Evolutionary conservation across 2,113 vertebrate species (phyloP).

Genomic region (Mesocricetus auratus): DNA sequence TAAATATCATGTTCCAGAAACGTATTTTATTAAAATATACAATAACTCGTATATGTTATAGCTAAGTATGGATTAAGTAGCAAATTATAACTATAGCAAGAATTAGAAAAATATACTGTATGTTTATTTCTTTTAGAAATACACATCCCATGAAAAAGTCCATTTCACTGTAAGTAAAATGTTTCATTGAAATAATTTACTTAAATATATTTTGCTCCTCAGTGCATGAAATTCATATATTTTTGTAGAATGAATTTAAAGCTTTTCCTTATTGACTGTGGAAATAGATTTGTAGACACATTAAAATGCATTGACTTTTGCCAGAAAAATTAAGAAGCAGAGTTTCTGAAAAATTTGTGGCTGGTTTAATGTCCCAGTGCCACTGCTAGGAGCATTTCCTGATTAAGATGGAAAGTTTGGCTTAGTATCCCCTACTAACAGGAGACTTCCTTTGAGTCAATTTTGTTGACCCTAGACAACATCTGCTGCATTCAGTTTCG

Average conservation of each 20-base stretch:
- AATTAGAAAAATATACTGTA: background rate
- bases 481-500: too few species aligned
- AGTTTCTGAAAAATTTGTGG: background rate
- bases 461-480: too few species aligned
- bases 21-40: background rate
- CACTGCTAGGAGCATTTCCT: too few species aligned
- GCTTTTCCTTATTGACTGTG: background rate
- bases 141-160: background rate
- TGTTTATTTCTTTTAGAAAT: slow-evolving; percentile 23
- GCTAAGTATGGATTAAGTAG: background rate
- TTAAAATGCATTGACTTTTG: slow-evolving; percentile 28
- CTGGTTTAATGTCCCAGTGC: too few species aligned
- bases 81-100: background rate
- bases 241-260: background rate
- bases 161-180: slow-evolving; percentile 6
- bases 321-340: slow-evolving; percentile 45
- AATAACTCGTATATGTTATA: background rate
- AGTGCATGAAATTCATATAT: slow-evolving; percentile 8
- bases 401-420: too few species aligned
- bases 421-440: too few species aligned
- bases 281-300: background rate
- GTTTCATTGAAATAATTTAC: background rate
- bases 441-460: too few species aligned
- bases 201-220: slow-evolving; percentile 25
- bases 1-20: slow-evolving; percentile 27